Evolutionary conservation across 2,888 invertebrate genomes (phyloP).

Genomic region (Rhamnusium bicolor): DNA sequence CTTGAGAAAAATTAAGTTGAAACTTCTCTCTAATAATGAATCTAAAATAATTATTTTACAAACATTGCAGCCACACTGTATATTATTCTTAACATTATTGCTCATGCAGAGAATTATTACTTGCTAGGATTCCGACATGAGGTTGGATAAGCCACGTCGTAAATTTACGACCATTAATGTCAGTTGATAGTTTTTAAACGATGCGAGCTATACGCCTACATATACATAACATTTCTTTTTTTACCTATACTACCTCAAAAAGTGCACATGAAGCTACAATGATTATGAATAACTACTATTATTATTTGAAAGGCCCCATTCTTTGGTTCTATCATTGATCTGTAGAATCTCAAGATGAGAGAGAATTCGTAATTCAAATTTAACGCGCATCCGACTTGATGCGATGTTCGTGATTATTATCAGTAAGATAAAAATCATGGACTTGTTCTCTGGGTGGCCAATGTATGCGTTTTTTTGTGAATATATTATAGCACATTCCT

Average conservation of each 20-base stretch:
- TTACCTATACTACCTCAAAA: background rate
- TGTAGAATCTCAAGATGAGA: background rate
- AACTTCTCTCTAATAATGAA: no score
- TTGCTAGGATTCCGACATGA: background rate
- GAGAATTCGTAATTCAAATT: background rate
- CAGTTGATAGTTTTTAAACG: background rate
- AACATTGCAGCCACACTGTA: background rate
- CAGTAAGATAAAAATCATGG: conserved; percentile 10
- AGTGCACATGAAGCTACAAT: background rate
- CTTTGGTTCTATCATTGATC: background rate
- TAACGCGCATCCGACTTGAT: background rate
- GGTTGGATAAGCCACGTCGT: background rate
- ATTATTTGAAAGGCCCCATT: background rate
- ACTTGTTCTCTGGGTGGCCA: conserved; percentile 8
- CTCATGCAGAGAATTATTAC: background rate
- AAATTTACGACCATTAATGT: background rate
- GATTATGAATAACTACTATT: background rate
- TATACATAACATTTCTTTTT: background rate
- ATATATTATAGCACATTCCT: conserved; percentile 11
- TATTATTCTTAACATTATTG: background rate
- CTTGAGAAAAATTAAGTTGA: no score
- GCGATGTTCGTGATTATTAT: background rate
- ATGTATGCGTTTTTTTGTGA: conserved; percentile 10
- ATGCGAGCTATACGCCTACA: background rate
- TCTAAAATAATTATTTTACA: no score